Evolutionary conservation across 1,140 invertebrate species (phyloP), one percentile per base, ranked within the genome.

Genomic region (Pachypsylla venusta): DNA sequence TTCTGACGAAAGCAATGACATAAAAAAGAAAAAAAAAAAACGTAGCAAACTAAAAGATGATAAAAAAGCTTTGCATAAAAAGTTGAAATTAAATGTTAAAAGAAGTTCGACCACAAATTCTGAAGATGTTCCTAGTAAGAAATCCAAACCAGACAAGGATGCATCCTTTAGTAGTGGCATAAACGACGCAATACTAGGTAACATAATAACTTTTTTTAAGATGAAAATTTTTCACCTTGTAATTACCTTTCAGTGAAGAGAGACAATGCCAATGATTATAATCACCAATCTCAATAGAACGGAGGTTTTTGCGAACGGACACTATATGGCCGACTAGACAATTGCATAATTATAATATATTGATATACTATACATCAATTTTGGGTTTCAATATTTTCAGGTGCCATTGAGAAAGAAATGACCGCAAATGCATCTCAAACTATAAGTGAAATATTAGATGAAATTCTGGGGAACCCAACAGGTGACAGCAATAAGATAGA

Each of bases 1-100:
- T 20, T 39, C 57, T 20, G 57, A 20, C 60, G 30, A 25, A 67
- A 72, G 66, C 61, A 63, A 64, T 22, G 78, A 71, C 63, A 79
- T 76, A 64, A 72, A 73, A 56, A 79, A 78, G 64, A 81, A 77
- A 64, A 77, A 74, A 56, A 77, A 74, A 69, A 78, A 77, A 60
- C 76, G 77, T 64, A 69, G 73, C 19, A 78, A 76, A 62, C 71
- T 71, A 62, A 73, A 76, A 61, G 73, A 69, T 57, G 63, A 64
- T 64, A 70, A 66, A 2, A 13, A 20, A 53, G n/a, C 24, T 25
- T 20, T 56, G 19, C 16, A 42, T 53, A 24, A 48, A 56, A 53
- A 60, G 24, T 25, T 16, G 40, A 28, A 56, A 57, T 19, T 48
- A 48, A 10, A 10, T 10, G 16, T 10, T 58, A 58, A 53, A 1